Percentiles rank a stretch among this genome's conserved stretches.
Conservation (phyloP, 2,797 vertebrate species). For the Hypotaenidia okinawae region DNA sequence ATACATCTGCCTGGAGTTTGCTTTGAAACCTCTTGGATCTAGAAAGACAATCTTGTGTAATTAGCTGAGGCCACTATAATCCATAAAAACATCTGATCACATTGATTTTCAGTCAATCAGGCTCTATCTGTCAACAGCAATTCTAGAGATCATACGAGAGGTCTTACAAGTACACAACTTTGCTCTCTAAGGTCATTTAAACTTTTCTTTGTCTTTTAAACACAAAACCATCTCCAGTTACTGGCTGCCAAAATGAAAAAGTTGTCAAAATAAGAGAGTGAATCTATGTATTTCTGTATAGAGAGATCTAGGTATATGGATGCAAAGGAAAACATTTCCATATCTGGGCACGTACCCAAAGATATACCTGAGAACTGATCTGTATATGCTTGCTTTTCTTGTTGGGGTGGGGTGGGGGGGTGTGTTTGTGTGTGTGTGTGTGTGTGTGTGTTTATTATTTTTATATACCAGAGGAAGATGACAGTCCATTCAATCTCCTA, state of each 20-base stretch:
- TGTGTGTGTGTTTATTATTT: not conserved
- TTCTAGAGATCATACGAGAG: constrained; percentile 55
- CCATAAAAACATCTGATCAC: constrained; percentile 82
- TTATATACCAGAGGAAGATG: not conserved
- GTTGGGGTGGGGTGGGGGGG: not conserved
- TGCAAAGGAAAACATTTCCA: not conserved
- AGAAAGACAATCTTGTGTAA: constrained; percentile 81
- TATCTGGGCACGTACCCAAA: not conserved
- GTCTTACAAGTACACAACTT: constrained; percentile 57
- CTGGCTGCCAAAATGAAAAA: not conserved
- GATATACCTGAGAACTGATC: not conserved
- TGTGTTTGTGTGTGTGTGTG: too few relatives aligned
- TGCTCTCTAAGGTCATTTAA: constrained; percentile 74
- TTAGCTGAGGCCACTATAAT: constrained; percentile 79
- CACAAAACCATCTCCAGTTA: constrained; percentile 45
- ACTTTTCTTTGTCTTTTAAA: constrained; percentile 64
- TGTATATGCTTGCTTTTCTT: fast-evolving
- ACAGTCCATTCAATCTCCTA: not conserved
- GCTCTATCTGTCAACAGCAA: constrained; percentile 74
- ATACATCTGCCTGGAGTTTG: constrained; percentile 73
- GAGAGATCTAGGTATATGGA: not conserved
- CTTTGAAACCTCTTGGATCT: constrained; percentile 76
- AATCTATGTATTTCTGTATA: fast-evolving
- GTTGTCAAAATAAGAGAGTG: not conserved
- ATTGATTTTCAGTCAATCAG: constrained; percentile 82